phyloP scores from a whole-genome alignment of 2,113 vertebrate species.

The Eleginops maclovinus region DNA sequence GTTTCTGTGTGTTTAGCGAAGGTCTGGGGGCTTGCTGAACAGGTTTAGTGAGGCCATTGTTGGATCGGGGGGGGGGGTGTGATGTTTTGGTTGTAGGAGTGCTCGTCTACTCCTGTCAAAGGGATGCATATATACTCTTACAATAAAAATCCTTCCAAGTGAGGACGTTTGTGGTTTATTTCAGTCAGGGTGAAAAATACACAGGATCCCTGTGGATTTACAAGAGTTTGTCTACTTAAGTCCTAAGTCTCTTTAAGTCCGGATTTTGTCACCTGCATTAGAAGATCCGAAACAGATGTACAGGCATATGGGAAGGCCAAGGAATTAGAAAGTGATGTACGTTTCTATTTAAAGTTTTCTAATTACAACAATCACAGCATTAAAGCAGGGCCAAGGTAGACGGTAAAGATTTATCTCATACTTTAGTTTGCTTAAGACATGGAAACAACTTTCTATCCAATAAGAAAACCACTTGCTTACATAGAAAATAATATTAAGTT shows the following conservation, averaged over 20 bases:
- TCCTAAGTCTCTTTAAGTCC: constrained; percentile 64
- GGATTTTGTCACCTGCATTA: constrained; percentile 69
- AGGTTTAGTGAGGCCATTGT: constrained; percentile 53
- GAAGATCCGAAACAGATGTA: constrained; percentile 54
- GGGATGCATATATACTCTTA: background rate
- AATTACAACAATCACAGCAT: background rate
- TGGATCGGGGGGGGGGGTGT: background rate
- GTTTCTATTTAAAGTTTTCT: constrained; percentile 52
- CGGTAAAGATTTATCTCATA: background rate
- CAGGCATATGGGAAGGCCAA: constrained; percentile 29
- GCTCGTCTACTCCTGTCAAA: background rate
- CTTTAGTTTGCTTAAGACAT: background rate
- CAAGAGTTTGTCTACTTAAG: constrained; percentile 61
- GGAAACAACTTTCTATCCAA: background rate
- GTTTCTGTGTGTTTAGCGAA: constrained; percentile 42
- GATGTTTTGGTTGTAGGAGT: constrained; percentile 20
- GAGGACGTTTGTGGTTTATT: background rate
- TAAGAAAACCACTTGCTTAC: background rate
- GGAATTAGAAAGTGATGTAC: constrained; percentile 51
- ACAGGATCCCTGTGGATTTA: constrained; percentile 43
- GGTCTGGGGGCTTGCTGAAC: constrained; percentile 39
- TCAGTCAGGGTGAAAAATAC: constrained; percentile 47
- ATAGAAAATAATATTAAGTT: too few relatives aligned
- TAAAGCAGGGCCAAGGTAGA: background rate
- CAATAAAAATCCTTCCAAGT: background rate